Evolutionary conservation across 2,113 vertebrate species (phyloP).

Genomic region (Edolisoma coerulescens): DNA sequence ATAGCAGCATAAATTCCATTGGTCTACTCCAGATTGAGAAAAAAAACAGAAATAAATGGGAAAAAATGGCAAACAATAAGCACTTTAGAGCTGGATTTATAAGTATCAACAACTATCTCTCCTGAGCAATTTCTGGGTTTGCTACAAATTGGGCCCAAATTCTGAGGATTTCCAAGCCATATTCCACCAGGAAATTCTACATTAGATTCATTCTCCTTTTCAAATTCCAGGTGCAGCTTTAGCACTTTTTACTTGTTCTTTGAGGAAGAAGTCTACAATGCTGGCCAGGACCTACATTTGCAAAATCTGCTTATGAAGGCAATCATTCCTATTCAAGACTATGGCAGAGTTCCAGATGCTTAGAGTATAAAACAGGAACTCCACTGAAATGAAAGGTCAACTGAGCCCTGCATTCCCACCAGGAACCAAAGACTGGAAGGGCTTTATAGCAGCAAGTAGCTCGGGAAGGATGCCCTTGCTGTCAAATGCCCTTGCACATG

Average conservation of each 20-base stretch:
- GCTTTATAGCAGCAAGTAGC: not conserved
- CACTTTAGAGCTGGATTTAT: not conserved
- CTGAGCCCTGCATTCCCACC: not conserved
- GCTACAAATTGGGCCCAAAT: not conserved
- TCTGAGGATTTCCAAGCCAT: not conserved
- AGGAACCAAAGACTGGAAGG: not conserved
- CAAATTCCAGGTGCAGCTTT: not conserved
- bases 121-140: not conserved
- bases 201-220: not conserved
- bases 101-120: rapidly evolving
- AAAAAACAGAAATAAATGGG: not conserved
- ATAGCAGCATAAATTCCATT: not conserved
- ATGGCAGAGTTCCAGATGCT: not conserved
- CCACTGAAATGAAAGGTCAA: not conserved
- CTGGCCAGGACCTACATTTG: not conserved
- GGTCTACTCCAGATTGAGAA: not conserved
- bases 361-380: not conserved
- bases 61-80: not conserved
- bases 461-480: not conserved
- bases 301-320: not conserved
- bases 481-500: not conserved
- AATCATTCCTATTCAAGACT: not conserved
- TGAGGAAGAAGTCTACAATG: not conserved
- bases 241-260: not conserved
- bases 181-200: not conserved